Conservation (phyloP, 2,888 invertebrate species). For the Heliconius ismenius region DNA sequence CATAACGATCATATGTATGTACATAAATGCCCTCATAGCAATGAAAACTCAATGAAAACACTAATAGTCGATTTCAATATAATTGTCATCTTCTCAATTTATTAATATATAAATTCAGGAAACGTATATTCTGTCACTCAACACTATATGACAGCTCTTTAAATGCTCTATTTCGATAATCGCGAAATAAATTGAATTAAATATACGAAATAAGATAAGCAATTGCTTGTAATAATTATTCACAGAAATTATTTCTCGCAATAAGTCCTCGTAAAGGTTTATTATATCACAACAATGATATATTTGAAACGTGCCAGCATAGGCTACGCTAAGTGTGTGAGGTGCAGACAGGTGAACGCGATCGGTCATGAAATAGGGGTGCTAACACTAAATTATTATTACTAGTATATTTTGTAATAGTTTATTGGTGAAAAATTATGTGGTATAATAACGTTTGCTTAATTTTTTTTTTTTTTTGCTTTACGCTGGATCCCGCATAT, state of each 20-base stretch:
- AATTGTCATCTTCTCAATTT: not conserved
- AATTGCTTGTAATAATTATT: conserved; percentile 20
- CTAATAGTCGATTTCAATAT: not conserved
- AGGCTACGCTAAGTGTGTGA: conserved; percentile 34
- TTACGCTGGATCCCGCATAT: too few relatives aligned
- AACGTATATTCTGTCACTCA: not conserved
- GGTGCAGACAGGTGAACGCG: conserved; percentile 38
- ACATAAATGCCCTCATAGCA: too few relatives aligned
- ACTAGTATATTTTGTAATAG: not conserved
- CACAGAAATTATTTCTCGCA: conserved; percentile 28
- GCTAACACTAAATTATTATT: conserved; percentile 6
- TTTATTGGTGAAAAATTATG: not conserved
- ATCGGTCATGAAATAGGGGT: conserved; percentile 34
- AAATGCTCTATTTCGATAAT: not conserved
- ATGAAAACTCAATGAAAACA: not conserved
- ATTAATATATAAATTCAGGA: not conserved
- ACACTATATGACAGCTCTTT: not conserved
- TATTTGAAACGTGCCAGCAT: conserved; percentile 39
- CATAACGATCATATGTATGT: too few relatives aligned
- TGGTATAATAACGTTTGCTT: too few relatives aligned
- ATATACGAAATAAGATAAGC: not conserved
- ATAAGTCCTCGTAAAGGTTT: conserved; percentile 28
- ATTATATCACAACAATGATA: conserved; percentile 37
- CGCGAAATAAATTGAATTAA: not conserved
- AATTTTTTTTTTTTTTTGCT: too few relatives aligned